Evolutionary conservation across 2,888 invertebrate species (phyloP).

Genomic region (Drepana falcataria): DNA sequence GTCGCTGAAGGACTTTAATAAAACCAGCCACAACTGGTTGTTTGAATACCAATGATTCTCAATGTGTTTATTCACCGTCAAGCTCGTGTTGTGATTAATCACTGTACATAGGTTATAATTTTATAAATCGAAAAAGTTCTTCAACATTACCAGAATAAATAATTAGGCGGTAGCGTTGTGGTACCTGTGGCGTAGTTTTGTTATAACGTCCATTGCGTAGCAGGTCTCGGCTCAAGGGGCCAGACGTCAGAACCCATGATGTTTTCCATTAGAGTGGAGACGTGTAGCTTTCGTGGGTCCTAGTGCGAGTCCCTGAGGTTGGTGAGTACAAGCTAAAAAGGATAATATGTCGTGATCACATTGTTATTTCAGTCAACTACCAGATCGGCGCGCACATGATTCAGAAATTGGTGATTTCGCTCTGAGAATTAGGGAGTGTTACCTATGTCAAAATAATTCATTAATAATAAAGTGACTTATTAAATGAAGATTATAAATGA

Average conservation of each 20-base stretch:
- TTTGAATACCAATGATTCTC: no score
- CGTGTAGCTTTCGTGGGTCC: constrained; percentile 41
- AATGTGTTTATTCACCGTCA: no score
- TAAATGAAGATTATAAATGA: no score
- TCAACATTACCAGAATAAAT: not conserved
- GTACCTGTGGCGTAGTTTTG: constrained; percentile 19
- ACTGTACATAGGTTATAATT: no score
- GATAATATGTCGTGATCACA: not conserved
- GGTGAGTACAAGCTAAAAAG: constrained; percentile 18
- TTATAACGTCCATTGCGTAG: constrained; percentile 33
- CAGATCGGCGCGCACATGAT: not conserved
- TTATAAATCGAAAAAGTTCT: not conserved
- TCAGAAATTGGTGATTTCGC: no score
- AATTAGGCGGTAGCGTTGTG: no score
- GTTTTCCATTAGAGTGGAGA: constrained; percentile 58
- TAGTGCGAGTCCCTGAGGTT: constrained; percentile 27
- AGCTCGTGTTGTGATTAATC: no score
- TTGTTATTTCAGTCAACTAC: not conserved
- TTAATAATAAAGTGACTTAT: no score
- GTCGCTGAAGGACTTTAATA: no score
- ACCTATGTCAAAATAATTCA: no score
- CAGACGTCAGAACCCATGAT: constrained; percentile 49
- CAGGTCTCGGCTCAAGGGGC: constrained; percentile 26
- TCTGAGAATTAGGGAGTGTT: no score
- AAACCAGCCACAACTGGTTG: no score